A percentile compares a stretch with the other conserved stretches of the same genome.
Conservation (phyloP, 2,888 invertebrate genomes). For the Pristionchus maxplancki region DNA sequence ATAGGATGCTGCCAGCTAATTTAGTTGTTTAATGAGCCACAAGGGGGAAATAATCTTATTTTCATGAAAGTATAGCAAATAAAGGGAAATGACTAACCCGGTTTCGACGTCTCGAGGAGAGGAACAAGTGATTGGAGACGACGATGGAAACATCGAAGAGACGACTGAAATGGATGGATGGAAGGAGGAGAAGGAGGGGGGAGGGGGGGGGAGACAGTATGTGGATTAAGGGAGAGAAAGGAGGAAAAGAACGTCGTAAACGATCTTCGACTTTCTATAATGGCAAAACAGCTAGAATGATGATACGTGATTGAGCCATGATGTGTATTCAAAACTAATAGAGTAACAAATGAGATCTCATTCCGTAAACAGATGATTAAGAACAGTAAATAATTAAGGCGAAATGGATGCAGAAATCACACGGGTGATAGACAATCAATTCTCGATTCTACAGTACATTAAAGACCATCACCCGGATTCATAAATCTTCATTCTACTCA, state of each 20-base stretch:
- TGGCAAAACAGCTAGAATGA: not conserved
- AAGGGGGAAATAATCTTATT: not conserved
- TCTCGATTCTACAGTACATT: not conserved
- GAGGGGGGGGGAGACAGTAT: not conserved
- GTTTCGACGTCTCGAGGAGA: conserved; percentile 8
- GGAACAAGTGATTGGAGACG: not conserved
- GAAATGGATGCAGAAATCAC: not conserved
- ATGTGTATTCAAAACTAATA: not conserved
- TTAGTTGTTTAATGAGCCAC: not conserved
- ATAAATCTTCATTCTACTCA: not conserved
- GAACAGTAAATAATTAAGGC: not conserved
- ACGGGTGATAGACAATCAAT: not conserved
- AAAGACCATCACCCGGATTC: too few relatives aligned
- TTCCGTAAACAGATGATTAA: not conserved
- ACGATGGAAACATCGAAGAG: conserved; percentile 11
- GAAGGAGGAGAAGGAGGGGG: not conserved
- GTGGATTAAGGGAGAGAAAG: not conserved
- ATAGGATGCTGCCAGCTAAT: not conserved
- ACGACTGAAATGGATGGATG: not conserved
- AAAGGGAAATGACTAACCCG: not conserved
- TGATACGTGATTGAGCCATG: not conserved
- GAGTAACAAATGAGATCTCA: not conserved
- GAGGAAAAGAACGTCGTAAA: not conserved
- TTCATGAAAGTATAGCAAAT: not conserved
- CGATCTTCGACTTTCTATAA: not conserved